Percentiles rank a stretch among this genome's conserved stretches.
These are phyloP conservation scores for Tokudaia tokunoshimensis DNA, from an alignment of 2,797 vertebrate genomes.

Conservation along the genomic window DNA sequence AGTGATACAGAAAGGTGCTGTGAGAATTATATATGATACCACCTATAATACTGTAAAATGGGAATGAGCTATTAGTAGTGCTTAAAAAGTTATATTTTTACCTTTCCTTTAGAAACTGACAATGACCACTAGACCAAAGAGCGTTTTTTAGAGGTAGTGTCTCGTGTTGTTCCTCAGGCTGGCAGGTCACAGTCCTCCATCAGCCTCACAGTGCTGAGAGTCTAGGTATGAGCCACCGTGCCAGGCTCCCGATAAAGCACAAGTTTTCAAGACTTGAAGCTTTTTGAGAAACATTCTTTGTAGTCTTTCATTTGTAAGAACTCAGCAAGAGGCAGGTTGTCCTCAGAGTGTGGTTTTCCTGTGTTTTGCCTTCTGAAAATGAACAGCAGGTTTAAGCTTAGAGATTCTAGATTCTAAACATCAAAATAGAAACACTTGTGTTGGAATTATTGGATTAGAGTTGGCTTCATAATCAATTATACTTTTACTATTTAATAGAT, in stretches of 20 bases:
- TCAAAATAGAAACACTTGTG: slow-evolving; percentile 77
- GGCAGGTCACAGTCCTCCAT: neutral
- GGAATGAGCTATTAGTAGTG: slow-evolving; percentile 7
- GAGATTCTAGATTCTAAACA: slow-evolving; percentile 63
- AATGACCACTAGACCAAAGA: neutral
- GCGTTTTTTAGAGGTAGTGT: neutral
- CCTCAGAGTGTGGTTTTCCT: slow-evolving; percentile 21
- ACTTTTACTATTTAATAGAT: slow-evolving; percentile 45
- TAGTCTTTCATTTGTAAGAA: slow-evolving; percentile 12
- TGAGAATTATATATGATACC: neutral
- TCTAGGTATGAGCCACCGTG: neutral
- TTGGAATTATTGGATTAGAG: slow-evolving; percentile 63
- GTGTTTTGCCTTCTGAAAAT: slow-evolving; percentile 77
- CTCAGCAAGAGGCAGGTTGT: slow-evolving; percentile 1
- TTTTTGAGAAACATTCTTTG: neutral
- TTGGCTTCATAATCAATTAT: slow-evolving; percentile 64
- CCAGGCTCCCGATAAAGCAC: neutral
- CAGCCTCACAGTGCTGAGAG: neutral
- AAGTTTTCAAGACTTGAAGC: neutral
- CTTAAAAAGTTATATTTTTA: slow-evolving; percentile 50
- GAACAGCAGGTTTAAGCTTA: slow-evolving; percentile 81
- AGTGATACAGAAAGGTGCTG: slow-evolving; percentile 26
- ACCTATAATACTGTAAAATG: slow-evolving; percentile 31
- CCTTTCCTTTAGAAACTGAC: slow-evolving; percentile 47
- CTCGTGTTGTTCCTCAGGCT: neutral